Percentiles rank a stretch among this genome's conserved stretches.
Evolutionary conservation across 1,140 invertebrate genomes (phyloP).

Genomic region (Trichomalopsis sarcophagae): DNA sequence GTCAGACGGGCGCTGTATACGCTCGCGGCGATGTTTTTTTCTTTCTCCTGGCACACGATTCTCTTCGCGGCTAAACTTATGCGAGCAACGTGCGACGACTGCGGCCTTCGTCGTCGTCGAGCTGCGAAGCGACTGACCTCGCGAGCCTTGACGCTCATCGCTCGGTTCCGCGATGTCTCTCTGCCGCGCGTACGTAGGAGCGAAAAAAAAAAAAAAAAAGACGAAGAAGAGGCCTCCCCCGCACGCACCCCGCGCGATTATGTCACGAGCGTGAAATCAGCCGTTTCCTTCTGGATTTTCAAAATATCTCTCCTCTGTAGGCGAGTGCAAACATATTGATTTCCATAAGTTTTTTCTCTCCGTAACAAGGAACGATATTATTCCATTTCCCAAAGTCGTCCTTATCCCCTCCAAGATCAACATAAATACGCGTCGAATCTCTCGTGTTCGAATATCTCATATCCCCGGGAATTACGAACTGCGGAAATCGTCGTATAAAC

Average conservation of each 20-base stretch:
- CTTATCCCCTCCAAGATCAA: neutral
- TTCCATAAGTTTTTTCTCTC: neutral
- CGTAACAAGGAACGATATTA: neutral
- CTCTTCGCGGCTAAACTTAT: neutral
- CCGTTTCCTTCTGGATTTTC: neutral
- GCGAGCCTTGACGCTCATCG: neutral
- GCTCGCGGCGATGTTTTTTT: neutral
- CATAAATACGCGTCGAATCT: neutral
- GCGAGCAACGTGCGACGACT: neutral
- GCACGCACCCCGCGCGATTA: neutral
- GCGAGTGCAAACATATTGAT: neutral
- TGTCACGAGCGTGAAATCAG: neutral
- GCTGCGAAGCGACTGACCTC: constrained; percentile 1
- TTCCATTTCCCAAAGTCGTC: neutral
- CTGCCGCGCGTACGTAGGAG: neutral
- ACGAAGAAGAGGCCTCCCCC: neutral
- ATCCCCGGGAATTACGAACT: neutral
- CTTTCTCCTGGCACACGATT: neutral
- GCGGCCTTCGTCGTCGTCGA: neutral
- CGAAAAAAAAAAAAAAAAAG: neutral
- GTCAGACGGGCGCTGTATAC: neutral
- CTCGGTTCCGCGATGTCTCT: neutral
- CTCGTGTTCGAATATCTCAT: neutral
- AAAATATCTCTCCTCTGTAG: neutral
- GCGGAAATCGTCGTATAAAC: neutral